Base-by-base conservation (phyloP, 1,140 invertebrate genomes). In the Drosophila mauritiana region DNA sequence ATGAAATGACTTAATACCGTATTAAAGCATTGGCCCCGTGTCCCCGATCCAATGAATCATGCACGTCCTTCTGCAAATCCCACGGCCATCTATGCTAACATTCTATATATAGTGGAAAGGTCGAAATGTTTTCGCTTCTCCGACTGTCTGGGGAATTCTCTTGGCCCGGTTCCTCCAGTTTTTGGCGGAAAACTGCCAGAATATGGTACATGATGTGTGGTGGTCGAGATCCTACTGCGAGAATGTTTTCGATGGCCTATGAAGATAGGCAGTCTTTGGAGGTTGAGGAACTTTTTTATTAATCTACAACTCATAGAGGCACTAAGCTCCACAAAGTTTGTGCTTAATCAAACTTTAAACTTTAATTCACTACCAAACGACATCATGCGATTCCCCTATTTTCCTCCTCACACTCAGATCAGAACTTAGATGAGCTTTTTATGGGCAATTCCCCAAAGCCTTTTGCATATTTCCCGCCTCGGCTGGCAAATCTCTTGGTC, bases 1-100 rank as follows among this genome's bases (percentile, higher is more conserved):
- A 85, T 85, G 82, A 63, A 78, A 81, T 85, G 81, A 82, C 81
- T 85, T 85, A 85, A 85, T 81, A 81, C 81, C 78, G 69, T 81
- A 86, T 85, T 86, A 85, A 85, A 81, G 82, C 81, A 81, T 80
- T 36, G 61, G 54, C 20, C 12, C 43, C 59, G 15, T 61, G 36
- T 58, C 73, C 61, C 70, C 34, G 39, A 65, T 45, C 79, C 43
- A 37, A 51, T 85, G 49, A 81, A 86, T 85, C 75, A 85, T 85
- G 65, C 54, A 85, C 46, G 48, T 51, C 58, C 43, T 55, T 39
- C 37, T 48, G 57, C 62, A 68, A 82, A 79, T 58, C 73, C 80
- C 75, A 49, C 52, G 46, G 64, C 52, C 73, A 63, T 75, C 80
- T 82, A 82, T 78, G 68, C 74, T 34, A 52, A 37, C 54, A 37